Evolutionary conservation across 2,888 invertebrate genomes (phyloP), one percentile per base, ranked within the genome.

Genomic region (Clusia tigrina): DNA sequence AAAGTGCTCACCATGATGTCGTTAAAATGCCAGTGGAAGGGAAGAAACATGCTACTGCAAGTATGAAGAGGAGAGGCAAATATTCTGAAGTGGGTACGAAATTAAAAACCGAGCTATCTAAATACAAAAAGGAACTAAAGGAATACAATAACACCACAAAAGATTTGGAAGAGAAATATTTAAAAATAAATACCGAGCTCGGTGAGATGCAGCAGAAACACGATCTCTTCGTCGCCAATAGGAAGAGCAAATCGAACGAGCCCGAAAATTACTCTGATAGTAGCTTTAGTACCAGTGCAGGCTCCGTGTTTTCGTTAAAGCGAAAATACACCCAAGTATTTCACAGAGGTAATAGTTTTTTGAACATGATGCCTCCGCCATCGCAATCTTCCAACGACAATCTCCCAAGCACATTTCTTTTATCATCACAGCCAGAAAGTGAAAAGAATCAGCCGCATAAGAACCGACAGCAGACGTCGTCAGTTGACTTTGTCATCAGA

Each of bases 181-280:
- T 78, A 67, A 77, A 74, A 60, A 77, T 81, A 54, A 81, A 81
- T 60, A 64, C 65, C 9, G 79, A 81, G 64, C 70, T 81, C n/a
- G 73, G 67, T 54, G 77, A 78, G 64, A 74, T 81, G 73, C 77
- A 81, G 59, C 71, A 76, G 58, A 79, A 79, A 32, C 80, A 81
- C 52, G 71, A 74, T 3, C 66, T 72, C 2, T 74, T 77, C 15
- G 70, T 73, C 2, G 64, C 56, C n/a, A 70, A 66, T 1, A 67
- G 73, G 2, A 66, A 65, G 1, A 32, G 12, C 32, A n/a, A n/a
- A n/a, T 32, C 63, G 23, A 60, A 65, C 2, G 69, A 67, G 15
- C 63, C 59, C 3, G 68, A 67, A 23, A 62, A 42, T 0, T 65
- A 64, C 5, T 66, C 65, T 5, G 67, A 69, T 15, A 56, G 51